Evolutionary conservation across 2,888 invertebrate genomes (phyloP), one percentile per base, ranked within the genome.

Genomic region (Pheosia tremula): DNA sequence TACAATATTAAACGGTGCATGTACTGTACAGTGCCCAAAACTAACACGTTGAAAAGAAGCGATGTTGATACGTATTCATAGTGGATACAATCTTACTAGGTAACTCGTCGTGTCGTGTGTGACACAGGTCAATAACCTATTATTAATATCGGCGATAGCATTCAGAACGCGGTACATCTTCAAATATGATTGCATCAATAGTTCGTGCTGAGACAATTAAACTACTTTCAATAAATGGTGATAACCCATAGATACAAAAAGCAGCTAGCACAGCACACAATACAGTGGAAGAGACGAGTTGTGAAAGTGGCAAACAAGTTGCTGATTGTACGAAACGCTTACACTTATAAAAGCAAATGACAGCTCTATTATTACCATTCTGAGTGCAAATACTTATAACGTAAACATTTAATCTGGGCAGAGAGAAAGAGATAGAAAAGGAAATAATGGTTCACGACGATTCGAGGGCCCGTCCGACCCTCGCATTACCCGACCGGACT

Each of bases 291-390:
- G 89, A 91, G 89, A 90, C 93, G 89, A 93, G 83, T 89, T 86
- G 91, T 91, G 93, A 90, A 86, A 88, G 90, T 91, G 90, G 89
- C 90, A 91, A 91, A 91, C 89, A 88, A 86, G 83, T 91, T 87
- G 91, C 89, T 90, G 89, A 88, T 89, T 87, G 84, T 88, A 92
- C 89, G 90, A 89, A 90, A 91, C 90, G 91, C 91, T 91, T 91
- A 92, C 91, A 91, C 84, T 91, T 91, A 91, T 88, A 89, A 88
- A 90, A 93, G 93, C 93, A 91, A 75, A 90, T 90, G 93, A 93
- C 93, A 93, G 93, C 93, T 93, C 93, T 93, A 93, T 93, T 93
- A 93, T 93, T 91, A 90, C 90, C 89, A 91, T 90, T 89, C 89
- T 87, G 91, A 83, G 91, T 91, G 92, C 90, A 89, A 81, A 83